A percentile compares a stretch with the other conserved stretches of the same genome.
phyloP scores from a whole-genome alignment of 2,888 invertebrate genomes.

The Brachyptera putata region DNA sequence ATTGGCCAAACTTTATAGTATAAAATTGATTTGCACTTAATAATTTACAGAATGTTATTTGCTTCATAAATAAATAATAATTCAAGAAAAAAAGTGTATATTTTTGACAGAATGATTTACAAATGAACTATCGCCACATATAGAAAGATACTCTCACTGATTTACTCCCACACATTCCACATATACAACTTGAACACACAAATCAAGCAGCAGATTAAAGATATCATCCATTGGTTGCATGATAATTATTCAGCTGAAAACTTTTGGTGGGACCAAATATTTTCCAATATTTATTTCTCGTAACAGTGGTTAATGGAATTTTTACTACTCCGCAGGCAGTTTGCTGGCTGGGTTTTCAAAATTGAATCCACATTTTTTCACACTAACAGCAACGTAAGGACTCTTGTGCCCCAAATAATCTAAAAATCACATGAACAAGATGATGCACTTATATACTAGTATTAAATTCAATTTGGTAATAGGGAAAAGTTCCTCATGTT shows the following conservation, averaged over 20 bases:
- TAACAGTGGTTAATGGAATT: background rate
- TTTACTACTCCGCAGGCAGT: background rate
- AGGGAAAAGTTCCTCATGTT: slow-evolving; percentile 35
- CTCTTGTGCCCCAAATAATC: slow-evolving; percentile 41
- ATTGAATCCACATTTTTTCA: slow-evolving; percentile 41
- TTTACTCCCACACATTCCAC: slow-evolving; percentile 33
- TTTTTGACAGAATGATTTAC: slow-evolving; percentile 52
- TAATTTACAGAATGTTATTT: slow-evolving; percentile 19
- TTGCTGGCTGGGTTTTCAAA: slow-evolving; percentile 35
- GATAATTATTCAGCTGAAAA: slow-evolving; percentile 28
- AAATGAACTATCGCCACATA: slow-evolving; percentile 51
- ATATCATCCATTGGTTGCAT: slow-evolving; percentile 39
- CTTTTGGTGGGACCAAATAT: slow-evolving; percentile 13
- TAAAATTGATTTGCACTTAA: slow-evolving; percentile 19
- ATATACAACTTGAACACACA: slow-evolving; percentile 38
- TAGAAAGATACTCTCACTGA: slow-evolving; percentile 33
- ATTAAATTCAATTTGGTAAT: slow-evolving; percentile 37
- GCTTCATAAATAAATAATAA: slow-evolving; percentile 20
- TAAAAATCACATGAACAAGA: slow-evolving; percentile 44
- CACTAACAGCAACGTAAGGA: slow-evolving; percentile 32
- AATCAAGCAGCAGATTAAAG: slow-evolving; percentile 47
- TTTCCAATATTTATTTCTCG: slow-evolving; percentile 17
- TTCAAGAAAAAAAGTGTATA: slow-evolving; percentile 49
- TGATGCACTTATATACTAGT: slow-evolving; percentile 38
- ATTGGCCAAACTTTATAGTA: slow-evolving; percentile 21